phyloP scores from a whole-genome alignment of 2,797 vertebrate species.

The Stomatorhinus walkeri region DNA sequence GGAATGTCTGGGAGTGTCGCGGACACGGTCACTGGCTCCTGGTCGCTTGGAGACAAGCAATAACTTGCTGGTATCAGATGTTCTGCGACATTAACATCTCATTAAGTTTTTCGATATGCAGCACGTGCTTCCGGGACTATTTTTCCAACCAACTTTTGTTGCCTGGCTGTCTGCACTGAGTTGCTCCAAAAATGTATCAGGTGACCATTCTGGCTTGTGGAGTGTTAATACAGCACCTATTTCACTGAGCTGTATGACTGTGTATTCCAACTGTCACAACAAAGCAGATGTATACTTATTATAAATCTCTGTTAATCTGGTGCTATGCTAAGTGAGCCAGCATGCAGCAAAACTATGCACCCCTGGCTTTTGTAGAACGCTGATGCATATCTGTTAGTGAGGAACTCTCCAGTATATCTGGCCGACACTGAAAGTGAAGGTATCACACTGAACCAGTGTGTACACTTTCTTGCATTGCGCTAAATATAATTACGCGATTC shows the following conservation, averaged over 20 bases:
- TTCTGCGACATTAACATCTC: not conserved
- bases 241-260: not conserved
- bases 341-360: not conserved
- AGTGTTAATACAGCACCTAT: not conserved
- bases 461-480: not conserved
- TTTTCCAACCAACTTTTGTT: not conserved
- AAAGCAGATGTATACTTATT: not conserved
- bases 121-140: not conserved
- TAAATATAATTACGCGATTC: not conserved
- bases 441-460: not conserved
- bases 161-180: not conserved
- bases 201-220: not conserved
- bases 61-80: not conserved
- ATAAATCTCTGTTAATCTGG: not conserved
- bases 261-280: not conserved
- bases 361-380: not conserved
- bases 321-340: not conserved
- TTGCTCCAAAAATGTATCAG: not conserved
- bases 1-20: not conserved
- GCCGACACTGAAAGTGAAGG: not conserved
- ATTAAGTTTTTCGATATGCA: not conserved
- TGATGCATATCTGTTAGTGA: not conserved
- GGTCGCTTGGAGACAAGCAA: not conserved
- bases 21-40: not conserved
- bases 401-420: not conserved